Evolutionary conservation across 2,113 vertebrate species (phyloP), one percentile per base, ranked within the genome.

Genomic region (Alligator sinensis): DNA sequence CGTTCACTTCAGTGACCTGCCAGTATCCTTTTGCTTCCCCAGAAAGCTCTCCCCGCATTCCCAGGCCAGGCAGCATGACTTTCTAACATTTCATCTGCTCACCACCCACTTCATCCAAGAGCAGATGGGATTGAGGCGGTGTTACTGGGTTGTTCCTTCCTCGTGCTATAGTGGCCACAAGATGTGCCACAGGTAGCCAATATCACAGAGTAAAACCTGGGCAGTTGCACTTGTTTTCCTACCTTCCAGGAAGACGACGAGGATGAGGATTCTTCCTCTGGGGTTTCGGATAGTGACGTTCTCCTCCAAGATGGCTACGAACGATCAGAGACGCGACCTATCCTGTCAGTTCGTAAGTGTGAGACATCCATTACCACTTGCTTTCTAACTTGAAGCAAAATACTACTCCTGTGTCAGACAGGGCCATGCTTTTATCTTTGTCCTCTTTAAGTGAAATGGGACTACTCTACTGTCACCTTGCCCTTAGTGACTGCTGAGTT

Each of bases 271-370:
- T 98, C 98, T 68, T 98, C 97, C 34, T 99, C 99, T 4, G 98
- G 99, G 5, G 98, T 98, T 77, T 99, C 99, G 0, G 99, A 99
- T 38, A 99, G 98, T 21, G 99, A 99, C 1, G 93, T 97, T 80
- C 96, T 97, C 28, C 89, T 94, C 63, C 97, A 97, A 14, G 98
- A 98, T 7, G 98, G 96, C 61, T 97, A 98, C 0, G 99, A 99
- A 66, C 98, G 98, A 21, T 97, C 98, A 1, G 99, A 99, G 97
- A 98, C 98, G 0, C 98, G 98, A 68, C 99, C 99, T 38, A 99
- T 99, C 97, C 94, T 99, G 58, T 99, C 99, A 87, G 97, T 99
- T 79, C 99, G 99, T 99, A 96, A 99, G 99, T 99, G 87, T 82
- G 34, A 68, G 86, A 82, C 3, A 70, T 57, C 74, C 5, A 5